These are phyloP conservation scores for Orthonyx spaldingii DNA, from an alignment of 2,113 vertebrate species.

Conservation along the genomic window DNA sequence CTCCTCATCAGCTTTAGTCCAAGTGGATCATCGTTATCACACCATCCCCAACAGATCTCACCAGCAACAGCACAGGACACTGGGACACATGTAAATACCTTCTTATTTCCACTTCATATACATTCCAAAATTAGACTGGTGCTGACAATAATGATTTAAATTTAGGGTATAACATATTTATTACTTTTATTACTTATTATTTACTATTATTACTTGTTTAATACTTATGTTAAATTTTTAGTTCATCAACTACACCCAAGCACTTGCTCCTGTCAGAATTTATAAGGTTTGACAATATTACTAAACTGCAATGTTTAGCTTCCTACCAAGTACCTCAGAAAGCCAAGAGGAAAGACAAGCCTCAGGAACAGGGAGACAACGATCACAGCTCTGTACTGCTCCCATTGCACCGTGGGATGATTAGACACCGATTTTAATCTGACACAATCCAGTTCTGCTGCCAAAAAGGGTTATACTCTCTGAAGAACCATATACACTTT, in stretches of 20 bases:
- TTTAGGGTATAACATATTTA: neutral
- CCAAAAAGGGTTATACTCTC: neutral
- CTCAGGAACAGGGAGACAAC: neutral
- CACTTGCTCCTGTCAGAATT: neutral
- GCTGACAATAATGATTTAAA: neutral
- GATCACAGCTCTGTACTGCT: neutral
- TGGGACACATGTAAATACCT: neutral
- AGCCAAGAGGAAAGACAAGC: neutral
- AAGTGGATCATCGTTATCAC: neutral
- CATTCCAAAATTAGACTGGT: neutral
- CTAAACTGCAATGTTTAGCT: neutral
- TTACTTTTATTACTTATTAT: neutral
- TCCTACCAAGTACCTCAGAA: neutral
- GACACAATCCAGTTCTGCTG: neutral
- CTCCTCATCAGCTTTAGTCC: neutral
- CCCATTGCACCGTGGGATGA: neutral
- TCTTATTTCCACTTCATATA: neutral
- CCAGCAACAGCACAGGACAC: neutral
- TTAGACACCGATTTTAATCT: neutral
- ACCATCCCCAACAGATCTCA: fast-evolving
- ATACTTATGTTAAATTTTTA: neutral
- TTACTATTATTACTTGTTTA: neutral
- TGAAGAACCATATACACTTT: neutral
- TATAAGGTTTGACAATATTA: neutral
- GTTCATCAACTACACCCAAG: neutral